phyloP scores from a whole-genome alignment of 2,888 invertebrate species.

The Brachypalpus laphriformis region DNA sequence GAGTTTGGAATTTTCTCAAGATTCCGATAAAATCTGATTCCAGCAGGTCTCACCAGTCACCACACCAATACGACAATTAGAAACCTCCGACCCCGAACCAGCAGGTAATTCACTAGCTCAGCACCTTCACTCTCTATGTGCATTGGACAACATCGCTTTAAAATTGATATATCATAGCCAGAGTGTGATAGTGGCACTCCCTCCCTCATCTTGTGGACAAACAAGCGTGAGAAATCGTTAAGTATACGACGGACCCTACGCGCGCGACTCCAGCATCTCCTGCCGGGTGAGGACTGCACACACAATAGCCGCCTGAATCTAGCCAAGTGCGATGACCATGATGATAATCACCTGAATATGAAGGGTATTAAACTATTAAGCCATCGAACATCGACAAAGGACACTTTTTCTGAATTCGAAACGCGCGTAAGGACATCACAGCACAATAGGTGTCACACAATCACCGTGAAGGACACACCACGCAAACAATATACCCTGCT shows the following conservation, averaged over 20 bases:
- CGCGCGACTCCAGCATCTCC: slow-evolving; percentile 63
- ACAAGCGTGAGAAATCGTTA: slow-evolving; percentile 73
- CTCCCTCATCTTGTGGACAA: slow-evolving; percentile 43
- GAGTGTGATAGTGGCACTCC: slow-evolving; percentile 67
- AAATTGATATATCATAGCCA: slow-evolving; percentile 63
- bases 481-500: neutral
- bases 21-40: slow-evolving; percentile 64
- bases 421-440: slow-evolving; percentile 61
- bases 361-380: slow-evolving; percentile 54
- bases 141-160: slow-evolving; percentile 46
- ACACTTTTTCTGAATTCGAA: slow-evolving; percentile 41
- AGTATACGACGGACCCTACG: slow-evolving; percentile 55
- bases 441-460: slow-evolving; percentile 66
- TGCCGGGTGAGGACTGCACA: slow-evolving; percentile 30
- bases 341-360: slow-evolving; percentile 62
- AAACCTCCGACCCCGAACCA: slow-evolving; percentile 42
- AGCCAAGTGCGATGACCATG: slow-evolving; percentile 62
- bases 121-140: slow-evolving; percentile 17
- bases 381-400: slow-evolving; percentile 61
- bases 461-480: slow-evolving; percentile 66
- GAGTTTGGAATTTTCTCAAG: slow-evolving; percentile 39
- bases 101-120: slow-evolving; percentile 68
- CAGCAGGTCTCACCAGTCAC: slow-evolving; percentile 53
- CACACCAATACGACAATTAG: slow-evolving; percentile 52
- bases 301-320: slow-evolving; percentile 45